A percentile compares a stretch with the other conserved stretches of the same genome.
phyloP scores from a whole-genome alignment of 2,797 vertebrate genomes.

The Bradypodion pumilum region DNA sequence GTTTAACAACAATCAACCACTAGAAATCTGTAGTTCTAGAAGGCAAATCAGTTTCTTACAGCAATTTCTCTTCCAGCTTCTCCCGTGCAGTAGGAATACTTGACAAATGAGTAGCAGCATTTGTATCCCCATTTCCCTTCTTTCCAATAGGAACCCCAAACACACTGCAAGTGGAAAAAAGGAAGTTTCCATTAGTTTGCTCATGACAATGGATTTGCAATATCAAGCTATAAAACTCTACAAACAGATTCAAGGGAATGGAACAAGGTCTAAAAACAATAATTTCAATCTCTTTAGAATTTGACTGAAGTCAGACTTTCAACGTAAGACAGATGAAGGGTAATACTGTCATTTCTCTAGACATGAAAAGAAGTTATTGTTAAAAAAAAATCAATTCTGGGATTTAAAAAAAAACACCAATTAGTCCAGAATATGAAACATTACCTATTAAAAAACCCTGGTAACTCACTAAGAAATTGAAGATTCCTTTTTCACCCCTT shows the following conservation, averaged over 20 bases:
- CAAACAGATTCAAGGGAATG: background rate
- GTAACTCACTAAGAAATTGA: background rate
- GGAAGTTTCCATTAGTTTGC: background rate
- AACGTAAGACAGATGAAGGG: background rate
- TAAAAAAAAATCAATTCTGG: background rate
- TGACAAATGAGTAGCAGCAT: conserved; percentile 96
- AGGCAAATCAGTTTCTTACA: conserved; percentile 76
- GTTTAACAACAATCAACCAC: conserved; percentile 11
- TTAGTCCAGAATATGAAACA: background rate
- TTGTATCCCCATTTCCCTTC: conserved; percentile 96
- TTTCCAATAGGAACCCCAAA: conserved; percentile 97
- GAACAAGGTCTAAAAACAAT: background rate
- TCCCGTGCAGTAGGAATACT: conserved; percentile 96
- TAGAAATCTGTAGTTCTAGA: background rate
- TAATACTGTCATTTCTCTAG: background rate
- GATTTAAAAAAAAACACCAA: background rate
- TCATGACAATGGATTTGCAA: background rate
- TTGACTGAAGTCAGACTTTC: background rate
- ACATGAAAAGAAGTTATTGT: background rate
- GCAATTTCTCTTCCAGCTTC: conserved; percentile 84
- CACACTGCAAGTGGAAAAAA: conserved; percentile 80
- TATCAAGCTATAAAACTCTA: background rate
- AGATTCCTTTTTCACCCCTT: background rate
- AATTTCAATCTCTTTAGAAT: background rate
- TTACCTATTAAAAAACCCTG: background rate